Evolutionary conservation across 1,140 invertebrate genomes (phyloP).

Genomic region (Tetramorium parvispinum): DNA sequence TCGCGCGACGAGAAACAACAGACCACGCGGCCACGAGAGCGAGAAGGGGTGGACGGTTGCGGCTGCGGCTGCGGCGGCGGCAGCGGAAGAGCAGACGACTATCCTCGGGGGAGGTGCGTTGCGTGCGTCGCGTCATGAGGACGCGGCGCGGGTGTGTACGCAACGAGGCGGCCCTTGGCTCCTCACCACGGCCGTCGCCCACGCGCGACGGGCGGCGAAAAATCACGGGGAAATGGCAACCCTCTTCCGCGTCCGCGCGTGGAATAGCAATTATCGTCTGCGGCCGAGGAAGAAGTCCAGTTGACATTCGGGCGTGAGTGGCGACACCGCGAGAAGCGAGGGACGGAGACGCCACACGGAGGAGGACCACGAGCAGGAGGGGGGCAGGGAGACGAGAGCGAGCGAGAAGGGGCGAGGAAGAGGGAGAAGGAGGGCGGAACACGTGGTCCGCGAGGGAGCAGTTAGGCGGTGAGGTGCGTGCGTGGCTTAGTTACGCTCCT

Average conservation of each 20-base stretch:
- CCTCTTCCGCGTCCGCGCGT: constrained; percentile 77
- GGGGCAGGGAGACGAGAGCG: background rate
- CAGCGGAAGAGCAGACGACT: background rate
- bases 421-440: constrained; percentile 44
- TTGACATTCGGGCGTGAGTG: constrained; percentile 82
- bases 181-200: background rate
- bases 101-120: constrained; percentile 38
- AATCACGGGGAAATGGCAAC: constrained; percentile 86
- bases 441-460: constrained; percentile 65
- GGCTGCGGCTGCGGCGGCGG: background rate
- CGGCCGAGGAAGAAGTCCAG: constrained; percentile 86
- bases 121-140: constrained; percentile 50
- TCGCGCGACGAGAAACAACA: constrained; percentile 38
- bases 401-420: constrained; percentile 12
- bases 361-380: background rate
- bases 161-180: background rate
- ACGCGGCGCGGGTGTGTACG: constrained; percentile 1
- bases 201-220: constrained; percentile 67
- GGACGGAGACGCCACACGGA: background rate
- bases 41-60: background rate
- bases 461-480: constrained; percentile 52
- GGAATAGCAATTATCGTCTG: constrained; percentile 83
- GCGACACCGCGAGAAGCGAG: constrained; percentile 25
- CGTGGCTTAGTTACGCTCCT: constrained; percentile 73
- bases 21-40: background rate